These are phyloP conservation scores for Drosophila ironensis DNA, from an alignment of 1,140 invertebrate genomes.

Conservation along the genomic window DNA sequence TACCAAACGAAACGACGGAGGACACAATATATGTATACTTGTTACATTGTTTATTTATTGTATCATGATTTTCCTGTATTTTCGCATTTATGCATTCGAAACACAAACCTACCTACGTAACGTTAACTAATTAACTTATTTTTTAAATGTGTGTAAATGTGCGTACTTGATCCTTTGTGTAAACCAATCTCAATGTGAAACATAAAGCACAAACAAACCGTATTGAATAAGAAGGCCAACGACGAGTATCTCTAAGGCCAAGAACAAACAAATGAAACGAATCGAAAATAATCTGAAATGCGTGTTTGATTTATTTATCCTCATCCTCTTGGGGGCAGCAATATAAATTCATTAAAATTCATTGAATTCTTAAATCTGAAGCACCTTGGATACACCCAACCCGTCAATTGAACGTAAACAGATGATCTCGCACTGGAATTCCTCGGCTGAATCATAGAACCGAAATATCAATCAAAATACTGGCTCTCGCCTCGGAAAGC, in stretches of 20 bases:
- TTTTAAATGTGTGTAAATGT: conserved; percentile 69
- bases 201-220: conserved; percentile 28
- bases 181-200: conserved; percentile 32
- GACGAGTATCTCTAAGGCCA: no score
- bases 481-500: neutral
- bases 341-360: no score
- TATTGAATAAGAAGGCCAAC: conserved; percentile 33
- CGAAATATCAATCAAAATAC: conserved; percentile 51
- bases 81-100: conserved; percentile 76
- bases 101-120: conserved; percentile 36
- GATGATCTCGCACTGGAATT: conserved; percentile 17
- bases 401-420: neutral
- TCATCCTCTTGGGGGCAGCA: no score
- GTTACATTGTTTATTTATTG: conserved; percentile 42
- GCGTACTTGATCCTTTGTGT: conserved; percentile 59
- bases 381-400: neutral
- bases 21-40: conserved; percentile 12
- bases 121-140: conserved; percentile 71
- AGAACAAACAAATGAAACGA: conserved; percentile 18
- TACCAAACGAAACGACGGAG: conserved; percentile 41
- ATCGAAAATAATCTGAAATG: conserved; percentile 13
- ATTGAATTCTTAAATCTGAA: no score
- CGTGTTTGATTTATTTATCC: conserved; percentile 24
- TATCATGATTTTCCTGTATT: conserved; percentile 57
- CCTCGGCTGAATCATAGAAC: conserved; percentile 39